These are phyloP conservation scores for Imbricaverruca yamaguchii DNA, from an alignment of 2,888 invertebrate genomes.

Conservation along the genomic window DNA sequence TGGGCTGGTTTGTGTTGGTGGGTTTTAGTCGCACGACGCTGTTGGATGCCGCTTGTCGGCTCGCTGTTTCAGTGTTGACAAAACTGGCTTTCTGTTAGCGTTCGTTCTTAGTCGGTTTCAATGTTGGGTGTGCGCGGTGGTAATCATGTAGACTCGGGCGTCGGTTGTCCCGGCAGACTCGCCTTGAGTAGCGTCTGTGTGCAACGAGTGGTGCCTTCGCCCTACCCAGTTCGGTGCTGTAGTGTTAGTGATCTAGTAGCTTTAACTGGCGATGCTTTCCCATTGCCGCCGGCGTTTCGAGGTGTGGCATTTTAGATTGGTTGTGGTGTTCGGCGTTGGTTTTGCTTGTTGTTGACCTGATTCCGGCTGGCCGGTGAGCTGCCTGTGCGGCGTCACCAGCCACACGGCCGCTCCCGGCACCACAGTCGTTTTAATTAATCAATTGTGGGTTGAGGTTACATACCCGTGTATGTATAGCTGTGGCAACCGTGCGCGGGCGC, in stretches of 20 bases:
- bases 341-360: conserved; percentile 10
- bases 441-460: not conserved
- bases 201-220: conserved; percentile 18
- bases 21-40: not conserved
- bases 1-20: conserved; percentile 11
- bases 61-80: conserved; percentile 1
- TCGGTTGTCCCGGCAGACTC: not conserved
- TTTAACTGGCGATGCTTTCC: conserved; percentile 20
- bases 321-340: conserved; percentile 17
- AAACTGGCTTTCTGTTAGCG: conserved; percentile 10
- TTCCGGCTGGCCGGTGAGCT: not conserved
- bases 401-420: too few species aligned
- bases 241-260: conserved; percentile 11
- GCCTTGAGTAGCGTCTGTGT: not conserved
- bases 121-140: conserved; percentile 9
- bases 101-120: conserved; percentile 8
- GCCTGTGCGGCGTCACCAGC: too few species aligned
- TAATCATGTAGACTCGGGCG: not conserved
- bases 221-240: conserved; percentile 9
- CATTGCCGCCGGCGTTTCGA: conserved; percentile 1
- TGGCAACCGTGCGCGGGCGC: not conserved
- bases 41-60: too few species aligned
- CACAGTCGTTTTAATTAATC: not conserved
- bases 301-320: conserved; percentile 20
- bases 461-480: conserved; percentile 16